A percentile compares a stretch with the other conserved stretches of the same genome.
Evolutionary conservation across 1,140 invertebrate genomes (phyloP).

Genomic region (Drepana arcuata): DNA sequence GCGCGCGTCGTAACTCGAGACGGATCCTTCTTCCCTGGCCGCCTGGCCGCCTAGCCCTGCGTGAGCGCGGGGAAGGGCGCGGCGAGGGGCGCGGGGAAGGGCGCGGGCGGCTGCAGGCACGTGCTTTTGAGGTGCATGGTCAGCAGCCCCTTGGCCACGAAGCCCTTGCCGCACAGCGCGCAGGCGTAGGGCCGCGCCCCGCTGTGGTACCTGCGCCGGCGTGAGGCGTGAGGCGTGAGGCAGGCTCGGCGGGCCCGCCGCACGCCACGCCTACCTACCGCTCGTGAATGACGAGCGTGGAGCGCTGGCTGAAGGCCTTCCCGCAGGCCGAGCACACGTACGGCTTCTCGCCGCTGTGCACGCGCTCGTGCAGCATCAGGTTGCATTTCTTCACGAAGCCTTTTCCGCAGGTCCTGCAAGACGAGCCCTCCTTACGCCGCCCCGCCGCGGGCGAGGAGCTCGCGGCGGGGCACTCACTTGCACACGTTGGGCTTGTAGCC

Average conservation of each 20-base stretch:
- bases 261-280: too few species aligned
- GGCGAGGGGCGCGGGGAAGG: too few species aligned
- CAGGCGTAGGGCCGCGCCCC: conserved; percentile 85
- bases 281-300: conserved; percentile 82
- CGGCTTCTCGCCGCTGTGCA: conserved; percentile 78
- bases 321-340: conserved; percentile 79
- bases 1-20: too few species aligned
- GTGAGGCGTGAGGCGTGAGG: too few species aligned
- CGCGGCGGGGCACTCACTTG: conserved; percentile 42
- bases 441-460: too few species aligned
- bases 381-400: conserved; percentile 77
- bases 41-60: too few species aligned
- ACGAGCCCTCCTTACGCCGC: background rate
- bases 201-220: conserved; percentile 74
- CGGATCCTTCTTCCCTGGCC: too few species aligned
- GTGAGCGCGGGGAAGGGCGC: too few species aligned
- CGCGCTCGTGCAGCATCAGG: conserved; percentile 75
- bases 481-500: conserved; percentile 82
- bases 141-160: conserved; percentile 76
- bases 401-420: conserved; percentile 72
- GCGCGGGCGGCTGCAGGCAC: too few species aligned
- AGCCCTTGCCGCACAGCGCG: conserved; percentile 77
- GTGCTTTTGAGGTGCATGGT: conserved; percentile 75
- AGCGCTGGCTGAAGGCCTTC: conserved; percentile 85
- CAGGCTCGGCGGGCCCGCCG: too few species aligned